Conservation (phyloP, 1,140 invertebrate species). For the Oedothorax gibbosus region DNA sequence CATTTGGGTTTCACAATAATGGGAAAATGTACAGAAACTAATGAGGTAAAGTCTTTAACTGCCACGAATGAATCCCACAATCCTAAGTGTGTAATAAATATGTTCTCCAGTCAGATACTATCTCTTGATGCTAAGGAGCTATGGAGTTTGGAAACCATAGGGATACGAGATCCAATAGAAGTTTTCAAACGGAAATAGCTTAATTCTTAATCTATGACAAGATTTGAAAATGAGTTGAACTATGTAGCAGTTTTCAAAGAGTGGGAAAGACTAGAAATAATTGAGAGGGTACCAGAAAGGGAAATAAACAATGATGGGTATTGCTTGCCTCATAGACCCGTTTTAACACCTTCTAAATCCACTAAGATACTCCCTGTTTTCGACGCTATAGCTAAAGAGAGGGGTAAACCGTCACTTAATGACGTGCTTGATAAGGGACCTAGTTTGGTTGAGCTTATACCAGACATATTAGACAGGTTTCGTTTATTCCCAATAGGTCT, state of each 20-base stretch:
- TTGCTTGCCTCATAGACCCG: neutral
- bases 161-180: neutral
- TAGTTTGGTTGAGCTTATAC: constrained; percentile 4
- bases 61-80: too few species aligned
- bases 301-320: neutral
- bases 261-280: neutral
- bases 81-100: neutral
- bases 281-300: neutral
- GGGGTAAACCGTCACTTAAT: neutral
- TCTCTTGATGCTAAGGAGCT: neutral
- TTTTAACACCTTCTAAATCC: too few species aligned
- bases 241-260: neutral
- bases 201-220: neutral
- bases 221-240: neutral
- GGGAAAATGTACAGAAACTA: too few species aligned
- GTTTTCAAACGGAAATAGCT: too few species aligned
- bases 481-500: neutral
- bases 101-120: neutral
- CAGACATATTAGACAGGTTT: neutral
- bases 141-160: neutral
- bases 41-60: too few species aligned
- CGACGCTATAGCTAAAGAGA: neutral
- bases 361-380: neutral
- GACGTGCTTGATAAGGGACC: neutral
- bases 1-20: too few species aligned